Conservation (phyloP, 2,888 invertebrate species). For the Philhelius pedissequus region DNA sequence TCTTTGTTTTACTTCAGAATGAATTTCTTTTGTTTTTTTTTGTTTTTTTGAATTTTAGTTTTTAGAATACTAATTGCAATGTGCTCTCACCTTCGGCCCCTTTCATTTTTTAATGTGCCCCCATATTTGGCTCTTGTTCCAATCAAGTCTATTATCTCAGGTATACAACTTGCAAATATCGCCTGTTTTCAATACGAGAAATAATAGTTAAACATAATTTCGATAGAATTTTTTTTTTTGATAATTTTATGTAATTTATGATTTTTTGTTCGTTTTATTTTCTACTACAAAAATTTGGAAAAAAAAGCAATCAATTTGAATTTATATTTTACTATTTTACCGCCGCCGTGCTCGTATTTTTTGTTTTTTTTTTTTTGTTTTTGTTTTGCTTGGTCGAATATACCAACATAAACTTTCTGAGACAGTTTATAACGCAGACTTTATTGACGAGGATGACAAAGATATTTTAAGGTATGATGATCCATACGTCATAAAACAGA, state of each 20-base stretch:
- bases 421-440: conserved; percentile 29
- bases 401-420: conserved; percentile 46
- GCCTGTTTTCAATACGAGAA: conserved; percentile 84
- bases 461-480: conserved; percentile 3
- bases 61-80: conserved; percentile 70
- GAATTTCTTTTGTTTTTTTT: conserved; percentile 63
- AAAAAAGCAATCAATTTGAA: conserved; percentile 57
- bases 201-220: conserved; percentile 75
- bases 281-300: conserved; percentile 55
- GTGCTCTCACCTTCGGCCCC: conserved; percentile 98
- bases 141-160: conserved; percentile 99
- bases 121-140: conserved; percentile 99
- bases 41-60: conserved; percentile 67
- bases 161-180: conserved; percentile 99
- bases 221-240: conserved; percentile 69
- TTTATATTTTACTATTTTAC: conserved; percentile 36
- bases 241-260: conserved; percentile 67
- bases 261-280: conserved; percentile 33
- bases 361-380: not conserved
- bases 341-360: conserved; percentile 39
- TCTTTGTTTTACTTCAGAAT: conserved; percentile 71
- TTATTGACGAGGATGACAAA: conserved; percentile 7
- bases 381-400: not conserved
- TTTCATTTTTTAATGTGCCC: conserved; percentile 99
- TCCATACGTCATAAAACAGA: conserved; percentile 19